Conservation (phyloP, 2,888 invertebrate genomes). For the Sphaeridia pumilis region DNA sequence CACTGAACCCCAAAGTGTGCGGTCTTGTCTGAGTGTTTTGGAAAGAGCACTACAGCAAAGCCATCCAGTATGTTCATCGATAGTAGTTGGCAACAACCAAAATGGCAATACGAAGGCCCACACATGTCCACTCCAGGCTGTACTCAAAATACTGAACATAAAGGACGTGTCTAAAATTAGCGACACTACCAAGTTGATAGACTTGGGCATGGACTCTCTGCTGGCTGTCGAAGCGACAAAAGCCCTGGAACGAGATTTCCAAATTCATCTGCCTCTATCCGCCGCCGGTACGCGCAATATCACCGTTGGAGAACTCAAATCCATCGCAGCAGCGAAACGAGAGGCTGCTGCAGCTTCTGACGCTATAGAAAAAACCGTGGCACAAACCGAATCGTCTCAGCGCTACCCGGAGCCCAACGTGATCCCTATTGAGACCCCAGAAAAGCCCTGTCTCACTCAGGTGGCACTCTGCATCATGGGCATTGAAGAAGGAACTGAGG, state of each 20-base stretch:
- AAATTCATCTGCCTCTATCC: not conserved
- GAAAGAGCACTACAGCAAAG: conserved; percentile 27
- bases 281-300: not conserved
- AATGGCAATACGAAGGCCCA: too few species aligned
- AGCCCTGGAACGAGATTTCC: not conserved
- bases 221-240: not conserved
- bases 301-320: not conserved
- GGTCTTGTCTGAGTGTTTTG: conserved; percentile 63
- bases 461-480: too few species aligned
- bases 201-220: not conserved
- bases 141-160: not conserved
- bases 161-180: not conserved
- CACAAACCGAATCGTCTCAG: too few species aligned
- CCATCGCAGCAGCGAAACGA: not conserved
- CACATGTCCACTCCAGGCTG: too few species aligned
- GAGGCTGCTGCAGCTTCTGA: too few species aligned
- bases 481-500: too few species aligned
- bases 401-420: too few species aligned
- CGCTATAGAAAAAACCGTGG: too few species aligned
- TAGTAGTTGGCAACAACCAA: not conserved
- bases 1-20: conserved; percentile 72
- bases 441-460: too few species aligned
- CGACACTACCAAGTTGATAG: not conserved
- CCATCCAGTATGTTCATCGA: not conserved
- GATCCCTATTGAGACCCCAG: too few species aligned